A percentile compares a stretch with the other conserved stretches of the same genome.
Evolutionary conservation across 2,113 vertebrate species (phyloP).

Genomic region (Psittacara wagleri): DNA sequence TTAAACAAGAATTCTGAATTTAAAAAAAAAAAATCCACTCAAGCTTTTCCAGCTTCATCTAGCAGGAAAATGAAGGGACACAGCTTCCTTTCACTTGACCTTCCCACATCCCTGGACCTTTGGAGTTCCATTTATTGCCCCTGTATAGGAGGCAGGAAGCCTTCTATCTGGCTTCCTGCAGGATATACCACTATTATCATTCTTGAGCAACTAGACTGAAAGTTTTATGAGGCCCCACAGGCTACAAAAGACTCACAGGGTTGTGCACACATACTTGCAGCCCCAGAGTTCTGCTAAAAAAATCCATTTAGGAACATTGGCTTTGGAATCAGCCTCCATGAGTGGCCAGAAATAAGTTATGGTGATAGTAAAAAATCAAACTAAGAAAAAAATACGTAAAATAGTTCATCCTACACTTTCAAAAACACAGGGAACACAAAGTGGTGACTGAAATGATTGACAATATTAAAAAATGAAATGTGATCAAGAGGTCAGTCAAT

Average conservation of each 20-base stretch:
- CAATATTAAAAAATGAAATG: neutral
- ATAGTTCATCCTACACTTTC: neutral
- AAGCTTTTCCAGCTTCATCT: neutral
- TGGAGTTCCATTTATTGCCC: neutral
- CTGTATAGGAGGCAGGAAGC: neutral
- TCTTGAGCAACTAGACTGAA: neutral
- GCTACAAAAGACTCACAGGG: neutral
- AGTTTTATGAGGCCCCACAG: neutral
- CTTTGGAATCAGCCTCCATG: neutral
- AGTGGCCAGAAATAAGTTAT: neutral
- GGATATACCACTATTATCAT: neutral
- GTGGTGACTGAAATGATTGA: neutral
- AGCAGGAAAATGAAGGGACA: neutral
- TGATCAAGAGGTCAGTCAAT: accelerated
- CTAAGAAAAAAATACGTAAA: neutral
- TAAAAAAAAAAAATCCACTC: neutral
- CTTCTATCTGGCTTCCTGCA: constrained; percentile 4
- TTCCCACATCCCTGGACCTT: neutral
- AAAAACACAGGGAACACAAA: neutral
- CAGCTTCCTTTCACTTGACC: neutral
- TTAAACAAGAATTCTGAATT: neutral
- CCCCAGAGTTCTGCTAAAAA: neutral
- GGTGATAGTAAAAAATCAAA: neutral
- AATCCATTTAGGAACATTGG: neutral
- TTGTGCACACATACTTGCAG: neutral